Conservation (phyloP, 2,888 invertebrate genomes). For the Polia nebulosa region DNA sequence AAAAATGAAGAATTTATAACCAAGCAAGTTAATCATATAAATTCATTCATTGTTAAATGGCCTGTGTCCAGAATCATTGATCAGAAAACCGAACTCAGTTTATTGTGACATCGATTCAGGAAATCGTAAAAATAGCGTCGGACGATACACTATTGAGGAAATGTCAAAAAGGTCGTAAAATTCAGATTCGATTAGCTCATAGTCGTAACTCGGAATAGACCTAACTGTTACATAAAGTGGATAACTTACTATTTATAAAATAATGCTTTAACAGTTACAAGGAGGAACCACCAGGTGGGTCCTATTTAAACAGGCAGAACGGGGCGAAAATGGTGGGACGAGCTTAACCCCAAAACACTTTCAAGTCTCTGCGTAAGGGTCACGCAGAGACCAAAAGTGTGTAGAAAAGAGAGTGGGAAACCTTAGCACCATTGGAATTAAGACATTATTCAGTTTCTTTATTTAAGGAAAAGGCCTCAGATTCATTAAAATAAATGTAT, state of each 20-base stretch:
- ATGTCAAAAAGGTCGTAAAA: constrained; percentile 55
- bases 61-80: constrained; percentile 9
- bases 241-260: constrained; percentile 7
- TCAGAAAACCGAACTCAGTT: constrained; percentile 17
- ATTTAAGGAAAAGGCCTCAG: background rate
- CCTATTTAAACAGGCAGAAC: background rate
- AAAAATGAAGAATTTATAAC: background rate
- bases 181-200: constrained; percentile 44
- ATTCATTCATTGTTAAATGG: background rate
- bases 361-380: too few relatives aligned
- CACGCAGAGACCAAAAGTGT: background rate
- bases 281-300: background rate
- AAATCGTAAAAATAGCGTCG: constrained; percentile 47
- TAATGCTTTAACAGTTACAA: background rate
- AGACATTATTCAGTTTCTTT: background rate
- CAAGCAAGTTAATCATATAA: constrained; percentile 3
- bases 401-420: background rate
- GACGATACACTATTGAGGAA: constrained; percentile 48
- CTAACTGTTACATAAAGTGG: constrained; percentile 40
- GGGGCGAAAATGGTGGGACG: background rate
- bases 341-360: background rate
- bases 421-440: background rate
- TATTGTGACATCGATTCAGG: constrained; percentile 44
- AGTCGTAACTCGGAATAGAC: constrained; percentile 47
- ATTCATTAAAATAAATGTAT: too few relatives aligned